phyloP scores from a whole-genome alignment of 2,113 vertebrate genomes.

The Cricetomys ansorgei region DNA sequence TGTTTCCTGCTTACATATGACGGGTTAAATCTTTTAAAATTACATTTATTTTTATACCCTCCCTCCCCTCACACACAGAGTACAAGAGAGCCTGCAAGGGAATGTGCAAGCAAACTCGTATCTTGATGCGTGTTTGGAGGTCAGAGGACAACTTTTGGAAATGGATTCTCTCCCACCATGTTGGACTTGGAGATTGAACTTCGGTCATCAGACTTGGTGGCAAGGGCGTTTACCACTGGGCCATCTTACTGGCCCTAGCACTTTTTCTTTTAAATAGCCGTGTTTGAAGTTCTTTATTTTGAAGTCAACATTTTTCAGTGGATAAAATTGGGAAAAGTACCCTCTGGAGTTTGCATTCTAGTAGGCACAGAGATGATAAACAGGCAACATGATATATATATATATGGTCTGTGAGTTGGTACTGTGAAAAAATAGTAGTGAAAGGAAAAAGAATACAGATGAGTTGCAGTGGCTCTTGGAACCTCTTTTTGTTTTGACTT shows the following conservation, averaged over 20 bases:
- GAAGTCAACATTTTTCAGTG: conserved; percentile 14
- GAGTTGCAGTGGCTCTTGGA: neutral
- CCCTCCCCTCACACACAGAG: neutral
- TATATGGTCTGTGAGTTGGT: neutral
- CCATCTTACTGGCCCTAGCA: neutral
- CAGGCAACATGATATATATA: neutral
- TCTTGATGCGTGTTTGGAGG: neutral
- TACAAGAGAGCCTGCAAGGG: neutral
- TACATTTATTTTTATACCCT: neutral
- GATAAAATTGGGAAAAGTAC: neutral
- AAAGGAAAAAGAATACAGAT: neutral
- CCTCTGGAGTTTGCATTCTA: neutral
- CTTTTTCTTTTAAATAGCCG: neutral
- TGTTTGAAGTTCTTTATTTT: conserved; percentile 19
- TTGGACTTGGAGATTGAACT: neutral
- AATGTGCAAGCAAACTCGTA: neutral
- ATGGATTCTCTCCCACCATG: neutral
- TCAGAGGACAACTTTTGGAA: neutral
- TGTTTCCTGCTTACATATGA: neutral
- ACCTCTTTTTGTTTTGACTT: rapidly evolving
- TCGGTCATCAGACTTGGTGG: neutral
- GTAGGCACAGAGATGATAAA: neutral
- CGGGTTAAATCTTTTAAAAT: neutral
- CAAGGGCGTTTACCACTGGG: neutral
- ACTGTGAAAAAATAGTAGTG: neutral